Evolutionary conservation across 2,113 vertebrate species (phyloP).

Genomic region (Ursus arctos): DNA sequence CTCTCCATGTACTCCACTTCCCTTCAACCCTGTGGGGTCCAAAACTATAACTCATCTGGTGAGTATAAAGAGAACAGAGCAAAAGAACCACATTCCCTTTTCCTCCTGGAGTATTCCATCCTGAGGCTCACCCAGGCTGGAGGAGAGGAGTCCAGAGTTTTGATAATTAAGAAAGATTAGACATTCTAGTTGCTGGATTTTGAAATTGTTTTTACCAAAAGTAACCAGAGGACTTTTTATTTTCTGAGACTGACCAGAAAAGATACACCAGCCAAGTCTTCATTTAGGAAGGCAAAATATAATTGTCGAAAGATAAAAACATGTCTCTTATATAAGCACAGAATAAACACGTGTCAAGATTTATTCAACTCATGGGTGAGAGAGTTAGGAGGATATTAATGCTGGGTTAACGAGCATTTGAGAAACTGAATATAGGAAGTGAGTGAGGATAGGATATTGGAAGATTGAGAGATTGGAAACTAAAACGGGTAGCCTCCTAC

Average conservation of each 20-base stretch:
- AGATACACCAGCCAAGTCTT: not conserved
- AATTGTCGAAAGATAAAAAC: conserved; percentile 36
- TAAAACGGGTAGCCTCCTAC: not conserved
- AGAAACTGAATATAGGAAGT: conserved; percentile 1
- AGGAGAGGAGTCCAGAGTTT: not conserved
- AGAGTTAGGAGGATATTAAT: not conserved
- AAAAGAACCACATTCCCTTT: not conserved
- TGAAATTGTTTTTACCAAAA: conserved; percentile 17
- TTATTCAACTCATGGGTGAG: not conserved
- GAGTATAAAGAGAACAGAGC: not conserved
- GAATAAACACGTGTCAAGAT: not conserved
- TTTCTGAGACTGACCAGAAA: conserved; percentile 30
- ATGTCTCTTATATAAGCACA: not conserved
- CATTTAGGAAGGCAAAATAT: not conserved
- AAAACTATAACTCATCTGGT: not conserved
- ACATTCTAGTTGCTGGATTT: not conserved
- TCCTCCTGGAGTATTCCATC: not conserved
- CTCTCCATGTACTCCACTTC: not conserved
- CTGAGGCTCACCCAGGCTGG: not conserved
- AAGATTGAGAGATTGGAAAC: not conserved
- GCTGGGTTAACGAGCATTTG: not conserved
- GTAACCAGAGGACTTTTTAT: not conserved
- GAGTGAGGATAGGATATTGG: not conserved
- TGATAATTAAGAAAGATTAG: not conserved
- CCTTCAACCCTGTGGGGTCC: not conserved